Base-by-base conservation (phyloP, 2,113 vertebrate genomes). In the Podiceps cristatus region DNA sequence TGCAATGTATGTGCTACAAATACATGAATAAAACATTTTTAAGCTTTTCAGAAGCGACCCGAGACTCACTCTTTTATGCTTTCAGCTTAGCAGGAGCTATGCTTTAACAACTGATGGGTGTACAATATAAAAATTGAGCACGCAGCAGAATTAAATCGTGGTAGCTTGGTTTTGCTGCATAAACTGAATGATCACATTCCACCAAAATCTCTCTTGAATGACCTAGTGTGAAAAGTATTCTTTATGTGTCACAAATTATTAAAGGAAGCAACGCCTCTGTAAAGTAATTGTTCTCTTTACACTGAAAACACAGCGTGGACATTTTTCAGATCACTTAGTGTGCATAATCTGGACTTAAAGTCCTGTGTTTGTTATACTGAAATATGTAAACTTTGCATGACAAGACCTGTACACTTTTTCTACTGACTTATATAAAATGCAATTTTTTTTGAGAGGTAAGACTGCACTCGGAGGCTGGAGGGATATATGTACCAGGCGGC, bases 231-330 rank as follows among this genome's bases (percentile, higher is more conserved):
- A 91, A 93, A 97, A 93, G 78, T 89, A 97, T 96, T 95, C 95
- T 93, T 93, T 93, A 88, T 94, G 89, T 93, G 91, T 79, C 93
- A 96, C 94, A 96, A 92, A 85, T 74, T 80, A 90, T 83, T 97
- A 94, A 95, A 90, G 76, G 93, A 95, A 96, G 78, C 77, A 88
- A 93, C 0, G 81, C 71, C 90, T 94, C 85, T 93, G 73, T 78
- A 66, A 85, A 91, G 81, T 96, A 94, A 93, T 96, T 96, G 96
- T 95, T 94, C 92, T 73, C 60, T 62, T 95, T 91, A 77, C 66
- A 35, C n/a, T 76, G 88, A 91, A 96, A 95, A 90, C 77, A 94
- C 20, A 50, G 69, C 1, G 3, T 86, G 84, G 74, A 86, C 66
- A 80, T 81, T 60, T 92, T 67, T 28, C 84, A 66, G 86, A 75